Base-by-base conservation (phyloP, 2,113 vertebrate species). In the Dipodomys ordii region DNA sequence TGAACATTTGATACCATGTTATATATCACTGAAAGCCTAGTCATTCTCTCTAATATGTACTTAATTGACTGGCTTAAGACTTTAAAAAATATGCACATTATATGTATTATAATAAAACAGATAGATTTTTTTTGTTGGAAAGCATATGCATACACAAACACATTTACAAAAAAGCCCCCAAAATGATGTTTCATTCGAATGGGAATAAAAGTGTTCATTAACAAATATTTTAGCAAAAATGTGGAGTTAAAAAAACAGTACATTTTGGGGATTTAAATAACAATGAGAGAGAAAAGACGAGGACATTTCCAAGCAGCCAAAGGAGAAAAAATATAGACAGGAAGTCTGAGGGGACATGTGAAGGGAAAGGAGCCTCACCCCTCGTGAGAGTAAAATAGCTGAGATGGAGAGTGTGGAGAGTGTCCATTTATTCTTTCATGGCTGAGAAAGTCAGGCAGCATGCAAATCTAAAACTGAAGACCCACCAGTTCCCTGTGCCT, bases 111-210 rank as follows among this genome's bases (percentile, higher is more conserved):
- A 49, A 49, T 49, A 49, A 49, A 49, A 49, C 12, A 12, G 49
- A 11, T 49, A 12, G 8, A 39, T 16, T 22, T 23, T 12, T 12
- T 23, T 64, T 64, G 62, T 62, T 69, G n/a, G 68, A 74, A 85
- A 79, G 32, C 7, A 60, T n/a, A 89, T 64, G 16, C 4, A 85
- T 27, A 39, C 0, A 53, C 1, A 62, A 65, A 32, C 30, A 60
- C 2, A 69, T 13, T 64, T 46, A 83, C 0, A 78, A 60, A 79
- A 1, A 39, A 39, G 4, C 3, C 7, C 49, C 76, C 6, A 49
- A 19, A 67, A 32, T 25, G 4, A 44, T 69, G 44, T 81, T 73
- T 49, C 6, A 88, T 71, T 92, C 87, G 81, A 84, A 81, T 84
- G 62, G 49, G 77, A 7, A 74, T 10, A 49, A 65, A 90, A 82